Conservation (phyloP, 2,797 vertebrate genomes). For the Pangasius sanitwongsei region DNA sequence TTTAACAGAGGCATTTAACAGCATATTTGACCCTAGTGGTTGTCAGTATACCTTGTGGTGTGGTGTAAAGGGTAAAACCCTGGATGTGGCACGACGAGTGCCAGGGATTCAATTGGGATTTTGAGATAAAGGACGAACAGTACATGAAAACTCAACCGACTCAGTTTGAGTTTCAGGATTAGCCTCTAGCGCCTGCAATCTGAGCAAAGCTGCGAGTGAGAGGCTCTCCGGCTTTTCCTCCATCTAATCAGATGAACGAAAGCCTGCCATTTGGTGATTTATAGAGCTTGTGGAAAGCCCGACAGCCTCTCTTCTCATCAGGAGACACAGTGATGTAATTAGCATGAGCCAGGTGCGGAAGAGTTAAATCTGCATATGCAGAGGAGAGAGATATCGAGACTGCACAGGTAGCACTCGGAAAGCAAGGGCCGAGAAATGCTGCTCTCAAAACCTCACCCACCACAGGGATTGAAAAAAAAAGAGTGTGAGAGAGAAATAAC, state of each 20-base stretch:
- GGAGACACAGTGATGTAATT: constrained; percentile 48
- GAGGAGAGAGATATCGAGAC: background rate
- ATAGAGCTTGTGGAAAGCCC: constrained; percentile 69
- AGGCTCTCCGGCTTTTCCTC: constrained; percentile 50
- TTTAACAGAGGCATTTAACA: constrained; percentile 46
- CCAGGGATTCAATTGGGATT: constrained; percentile 44
- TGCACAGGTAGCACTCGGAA: background rate
- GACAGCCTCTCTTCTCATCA: constrained; percentile 71
- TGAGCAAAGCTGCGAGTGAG: constrained; percentile 60
- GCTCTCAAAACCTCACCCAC: constrained; percentile 4
- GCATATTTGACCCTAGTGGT: constrained; percentile 33
- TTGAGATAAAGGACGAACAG: constrained; percentile 55
- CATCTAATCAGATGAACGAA: constrained; percentile 64
- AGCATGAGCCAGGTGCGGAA: constrained; percentile 35
- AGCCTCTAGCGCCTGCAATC: constrained; percentile 59
- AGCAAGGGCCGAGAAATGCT: background rate
- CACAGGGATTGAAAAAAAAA: background rate
- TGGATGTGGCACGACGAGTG: constrained; percentile 1
- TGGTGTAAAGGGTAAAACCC: constrained; percentile 53
- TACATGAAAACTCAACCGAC: constrained; percentile 24
- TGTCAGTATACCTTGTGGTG: constrained; percentile 27
- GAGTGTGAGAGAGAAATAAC: constrained; percentile 43
- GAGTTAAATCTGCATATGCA: constrained; percentile 23
- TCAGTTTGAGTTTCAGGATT: constrained; percentile 42
- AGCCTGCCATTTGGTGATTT: constrained; percentile 71